Evolutionary conservation across 2,113 vertebrate genomes (phyloP).

Genomic region (Pygoscelis antarcticus): DNA sequence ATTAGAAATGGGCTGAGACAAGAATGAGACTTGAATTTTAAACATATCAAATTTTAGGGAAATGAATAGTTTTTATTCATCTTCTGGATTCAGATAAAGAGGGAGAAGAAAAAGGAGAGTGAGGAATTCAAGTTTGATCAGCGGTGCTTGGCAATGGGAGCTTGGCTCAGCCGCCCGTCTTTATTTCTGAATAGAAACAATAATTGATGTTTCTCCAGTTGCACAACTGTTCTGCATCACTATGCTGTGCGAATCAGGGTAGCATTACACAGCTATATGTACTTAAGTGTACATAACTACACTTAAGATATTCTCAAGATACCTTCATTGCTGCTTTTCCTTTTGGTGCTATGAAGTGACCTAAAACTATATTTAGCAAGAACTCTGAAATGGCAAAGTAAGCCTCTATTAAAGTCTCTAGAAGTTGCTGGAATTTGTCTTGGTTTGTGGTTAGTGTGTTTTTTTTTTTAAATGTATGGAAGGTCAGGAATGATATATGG

Average conservation of each 20-base stretch:
- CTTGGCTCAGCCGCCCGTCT: not conserved
- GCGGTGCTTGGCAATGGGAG: not conserved
- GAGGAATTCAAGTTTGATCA: not conserved
- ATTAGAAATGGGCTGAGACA: slow-evolving; percentile 17
- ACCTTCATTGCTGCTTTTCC: not conserved
- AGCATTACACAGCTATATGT: not conserved
- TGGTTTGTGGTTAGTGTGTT: not conserved
- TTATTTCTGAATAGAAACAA: not conserved
- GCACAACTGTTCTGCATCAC: not conserved
- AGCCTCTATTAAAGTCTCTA: not conserved
- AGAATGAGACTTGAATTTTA: slow-evolving; percentile 37
- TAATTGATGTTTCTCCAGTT: not conserved
- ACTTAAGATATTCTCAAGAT: not conserved
- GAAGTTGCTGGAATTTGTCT: not conserved
- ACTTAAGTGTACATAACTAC: not conserved
- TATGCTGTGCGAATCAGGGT: fast-evolving
- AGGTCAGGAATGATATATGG: not conserved
- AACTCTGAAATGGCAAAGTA: not conserved
- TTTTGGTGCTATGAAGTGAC: not conserved
- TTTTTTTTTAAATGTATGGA: not conserved
- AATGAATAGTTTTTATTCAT: not conserved
- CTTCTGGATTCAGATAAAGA: not conserved
- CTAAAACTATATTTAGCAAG: not conserved
- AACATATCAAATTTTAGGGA: not conserved
- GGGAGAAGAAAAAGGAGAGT: not conserved